phyloP scores from a whole-genome alignment of 2,113 vertebrate species.

The Oxygymnocypris stewartii region DNA sequence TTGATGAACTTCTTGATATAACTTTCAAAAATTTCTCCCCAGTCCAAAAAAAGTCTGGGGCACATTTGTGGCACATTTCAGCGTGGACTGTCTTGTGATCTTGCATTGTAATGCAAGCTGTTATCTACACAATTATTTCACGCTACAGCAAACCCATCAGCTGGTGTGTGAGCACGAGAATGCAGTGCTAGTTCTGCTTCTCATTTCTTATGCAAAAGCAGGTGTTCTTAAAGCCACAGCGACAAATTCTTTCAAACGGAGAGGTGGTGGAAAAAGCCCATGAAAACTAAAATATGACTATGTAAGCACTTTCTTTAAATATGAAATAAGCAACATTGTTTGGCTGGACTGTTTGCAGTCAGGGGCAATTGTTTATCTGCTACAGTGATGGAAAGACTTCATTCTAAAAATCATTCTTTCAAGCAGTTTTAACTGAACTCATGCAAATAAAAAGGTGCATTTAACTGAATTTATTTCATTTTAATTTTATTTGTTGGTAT shows the following conservation, averaged over 20 bases:
- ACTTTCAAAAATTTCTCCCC: not conserved
- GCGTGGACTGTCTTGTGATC: not conserved
- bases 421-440: not conserved
- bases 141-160: not conserved
- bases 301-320: not conserved
- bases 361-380: not conserved
- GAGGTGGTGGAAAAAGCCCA: not conserved
- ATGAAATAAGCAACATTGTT: not conserved
- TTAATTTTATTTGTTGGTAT: no score
- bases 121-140: not conserved
- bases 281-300: not conserved
- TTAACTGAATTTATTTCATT: no score
- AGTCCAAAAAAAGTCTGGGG: conserved; percentile 8
- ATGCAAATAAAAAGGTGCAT: not conserved
- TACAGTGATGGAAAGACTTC: not conserved
- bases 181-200: not conserved
- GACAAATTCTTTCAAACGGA: not conserved
- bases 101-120: not conserved
- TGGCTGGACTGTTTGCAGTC: not conserved
- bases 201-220: not conserved
- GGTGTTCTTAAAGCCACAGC: not conserved
- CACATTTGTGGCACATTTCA: not conserved
- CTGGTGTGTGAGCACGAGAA: not conserved
- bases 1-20: not conserved
- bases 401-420: not conserved